Evolutionary conservation across 92 coral and sea anemone genomes (phyloP).

Genomic region (Epizoanthus illoricatus): DNA sequence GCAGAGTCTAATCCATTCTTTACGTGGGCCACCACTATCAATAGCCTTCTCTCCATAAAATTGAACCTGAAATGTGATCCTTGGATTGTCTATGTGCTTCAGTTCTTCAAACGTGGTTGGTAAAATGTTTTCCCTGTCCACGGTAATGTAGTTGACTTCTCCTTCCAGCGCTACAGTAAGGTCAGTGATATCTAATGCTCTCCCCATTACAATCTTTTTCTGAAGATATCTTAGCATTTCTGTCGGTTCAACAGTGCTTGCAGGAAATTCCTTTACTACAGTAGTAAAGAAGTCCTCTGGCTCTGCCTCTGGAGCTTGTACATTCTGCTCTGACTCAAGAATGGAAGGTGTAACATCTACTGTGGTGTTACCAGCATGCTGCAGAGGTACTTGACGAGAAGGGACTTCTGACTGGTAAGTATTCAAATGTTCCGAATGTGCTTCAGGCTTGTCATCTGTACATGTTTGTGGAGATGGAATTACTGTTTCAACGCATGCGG

Average conservation of each 20-base stretch:
- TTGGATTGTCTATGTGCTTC: slow-evolving; percentile 22
- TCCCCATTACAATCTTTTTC: slow-evolving; percentile 40
- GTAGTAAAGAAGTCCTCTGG: slow-evolving; percentile 25
- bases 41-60: slow-evolving; percentile 57
- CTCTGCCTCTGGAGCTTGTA: background rate
- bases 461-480: background rate
- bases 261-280: slow-evolving; percentile 23
- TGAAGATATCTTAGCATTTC: slow-evolving; percentile 44
- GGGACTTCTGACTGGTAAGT: background rate
- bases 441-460: slow-evolving; percentile 6
- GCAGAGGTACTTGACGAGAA: slow-evolving; percentile 10
- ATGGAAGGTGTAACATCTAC: background rate
- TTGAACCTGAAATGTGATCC: slow-evolving; percentile 58
- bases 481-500: too few species aligned
- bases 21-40: slow-evolving; percentile 53
- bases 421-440: background rate
- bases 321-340: background rate
- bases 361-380: slow-evolving; percentile 13
- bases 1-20: slow-evolving; percentile 54
- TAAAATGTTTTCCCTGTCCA: slow-evolving; percentile 31
- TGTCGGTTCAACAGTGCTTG: slow-evolving; percentile 24
- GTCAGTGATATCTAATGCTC: slow-evolving; percentile 40
- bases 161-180: slow-evolving; percentile 12
- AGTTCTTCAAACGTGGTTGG: slow-evolving; percentile 46
- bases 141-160: slow-evolving; percentile 29